Percentiles rank a stretch among this genome's conserved stretches.
phyloP scores from a whole-genome alignment of 1,140 invertebrate genomes.

The Ceratina calcarata region DNA sequence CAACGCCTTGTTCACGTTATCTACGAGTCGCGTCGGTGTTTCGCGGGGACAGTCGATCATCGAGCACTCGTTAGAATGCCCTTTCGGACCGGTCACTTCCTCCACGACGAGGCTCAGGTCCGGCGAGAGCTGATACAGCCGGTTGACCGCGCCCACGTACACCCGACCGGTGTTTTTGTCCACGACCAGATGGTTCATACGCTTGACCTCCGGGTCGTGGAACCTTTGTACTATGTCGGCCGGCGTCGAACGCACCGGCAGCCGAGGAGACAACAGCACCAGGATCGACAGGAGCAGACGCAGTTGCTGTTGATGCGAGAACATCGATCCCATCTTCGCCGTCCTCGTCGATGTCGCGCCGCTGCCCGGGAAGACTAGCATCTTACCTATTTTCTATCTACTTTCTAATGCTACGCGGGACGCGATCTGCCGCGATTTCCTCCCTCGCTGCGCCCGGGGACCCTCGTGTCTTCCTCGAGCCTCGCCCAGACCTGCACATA shows the following conservation, averaged over 20 bases:
- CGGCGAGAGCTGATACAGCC: constrained; percentile 94
- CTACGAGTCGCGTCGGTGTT: constrained; percentile 86
- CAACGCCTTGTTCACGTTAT: constrained; percentile 97
- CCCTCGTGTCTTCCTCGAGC: constrained; percentile 59
- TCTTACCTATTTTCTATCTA: constrained; percentile 70
- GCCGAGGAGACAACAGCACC: constrained; percentile 76
- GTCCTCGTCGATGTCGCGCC: constrained; percentile 45
- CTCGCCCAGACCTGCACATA: constrained; percentile 55
- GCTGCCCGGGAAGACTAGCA: constrained; percentile 64
- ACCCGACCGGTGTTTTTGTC: constrained; percentile 95
- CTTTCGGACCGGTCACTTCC: constrained; percentile 93
- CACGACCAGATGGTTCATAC: constrained; percentile 93
- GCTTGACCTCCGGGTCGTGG: constrained; percentile 82
- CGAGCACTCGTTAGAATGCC: constrained; percentile 94
- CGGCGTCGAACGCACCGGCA: constrained; percentile 76
- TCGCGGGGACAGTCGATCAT: constrained; percentile 90
- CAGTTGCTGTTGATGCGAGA: constrained; percentile 43
- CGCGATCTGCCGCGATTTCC: constrained; percentile 51
- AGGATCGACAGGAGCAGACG: constrained; percentile 64
- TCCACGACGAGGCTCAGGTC: constrained; percentile 89
- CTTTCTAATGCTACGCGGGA: constrained; percentile 59
- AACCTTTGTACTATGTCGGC: constrained; percentile 85
- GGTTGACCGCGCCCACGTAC: constrained; percentile 96
- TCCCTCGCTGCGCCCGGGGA: constrained; percentile 49
- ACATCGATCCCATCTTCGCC: constrained; percentile 71